Percentiles rank a stretch among this genome's conserved stretches.
phyloP scores from a whole-genome alignment of 2,797 vertebrate species.

The Acanthurus leucopareius region DNA sequence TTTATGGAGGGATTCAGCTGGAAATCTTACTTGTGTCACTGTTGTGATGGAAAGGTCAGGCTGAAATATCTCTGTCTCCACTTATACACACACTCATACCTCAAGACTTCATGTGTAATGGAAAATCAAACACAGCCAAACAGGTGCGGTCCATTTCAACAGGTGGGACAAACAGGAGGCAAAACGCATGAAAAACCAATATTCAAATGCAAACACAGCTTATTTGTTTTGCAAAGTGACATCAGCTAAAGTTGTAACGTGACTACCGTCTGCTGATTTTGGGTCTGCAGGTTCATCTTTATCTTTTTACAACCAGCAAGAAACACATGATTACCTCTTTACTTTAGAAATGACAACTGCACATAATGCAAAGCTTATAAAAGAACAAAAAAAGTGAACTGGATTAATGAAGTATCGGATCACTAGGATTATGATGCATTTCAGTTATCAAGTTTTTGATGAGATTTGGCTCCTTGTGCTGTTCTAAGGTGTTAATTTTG shows the following conservation, averaged over 20 bases:
- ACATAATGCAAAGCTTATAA: neutral
- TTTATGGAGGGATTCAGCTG: slow-evolving; percentile 3
- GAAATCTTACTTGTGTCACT: neutral
- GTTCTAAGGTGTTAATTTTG: neutral
- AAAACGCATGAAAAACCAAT: slow-evolving; percentile 30
- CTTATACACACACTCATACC: neutral
- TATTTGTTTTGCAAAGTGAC: slow-evolving; percentile 68
- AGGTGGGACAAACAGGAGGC: slow-evolving; percentile 46
- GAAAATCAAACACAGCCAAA: slow-evolving; percentile 59
- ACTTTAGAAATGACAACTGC: neutral
- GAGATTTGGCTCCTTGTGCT: neutral
- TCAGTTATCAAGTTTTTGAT: neutral
- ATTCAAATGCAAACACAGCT: slow-evolving; percentile 64
- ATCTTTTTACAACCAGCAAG: neutral
- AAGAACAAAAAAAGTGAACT: neutral
- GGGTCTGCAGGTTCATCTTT: neutral
- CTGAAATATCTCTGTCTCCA: neutral
- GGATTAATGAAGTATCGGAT: neutral
- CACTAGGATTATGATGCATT: slow-evolving; percentile 10
- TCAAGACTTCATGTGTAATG: slow-evolving; percentile 8
- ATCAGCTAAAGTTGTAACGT: slow-evolving; percentile 1
- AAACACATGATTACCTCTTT: slow-evolving; percentile 4
- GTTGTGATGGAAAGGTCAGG: neutral
- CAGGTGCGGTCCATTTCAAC: slow-evolving; percentile 38
- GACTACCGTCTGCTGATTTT: neutral